phyloP scores from a whole-genome alignment of 2,888 invertebrate species.

The Clivina fossor region DNA sequence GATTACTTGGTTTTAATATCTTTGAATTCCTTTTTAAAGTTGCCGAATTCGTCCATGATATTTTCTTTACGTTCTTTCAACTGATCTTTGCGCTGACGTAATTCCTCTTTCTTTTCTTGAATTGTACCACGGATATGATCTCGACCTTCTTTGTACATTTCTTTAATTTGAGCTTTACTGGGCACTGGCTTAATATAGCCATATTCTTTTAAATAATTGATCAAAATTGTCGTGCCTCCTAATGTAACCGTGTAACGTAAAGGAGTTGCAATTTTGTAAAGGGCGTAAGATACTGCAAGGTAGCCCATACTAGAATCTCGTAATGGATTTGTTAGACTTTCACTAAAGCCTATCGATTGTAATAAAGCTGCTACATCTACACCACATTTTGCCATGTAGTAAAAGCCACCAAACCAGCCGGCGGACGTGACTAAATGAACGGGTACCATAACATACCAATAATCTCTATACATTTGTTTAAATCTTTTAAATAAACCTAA shows the following conservation, averaged over 20 bases:
- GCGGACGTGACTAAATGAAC: conserved; percentile 89
- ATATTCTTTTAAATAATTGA: conserved; percentile 74
- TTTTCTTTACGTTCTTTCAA: too few species aligned
- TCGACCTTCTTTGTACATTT: conserved; percentile 64
- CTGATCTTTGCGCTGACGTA: conserved; percentile 51
- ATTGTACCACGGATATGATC: conserved; percentile 64
- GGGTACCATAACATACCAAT: conserved; percentile 95
- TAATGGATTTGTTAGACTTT: conserved; percentile 74
- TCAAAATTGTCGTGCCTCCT: conserved; percentile 84
- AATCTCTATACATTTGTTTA: conserved; percentile 90
- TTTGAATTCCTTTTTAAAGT: too few species aligned
- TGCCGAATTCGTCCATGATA: too few species aligned
- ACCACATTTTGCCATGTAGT: conserved; percentile 85
- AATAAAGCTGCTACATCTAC: conserved; percentile 82
- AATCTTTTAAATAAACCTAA: conserved; percentile 75
- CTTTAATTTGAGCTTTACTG: conserved; percentile 63
- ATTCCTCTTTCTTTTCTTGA: conserved; percentile 58
- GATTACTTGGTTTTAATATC: too few species aligned
- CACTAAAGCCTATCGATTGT: conserved; percentile 76
- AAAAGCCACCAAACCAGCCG: conserved; percentile 87
- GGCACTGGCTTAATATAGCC: conserved; percentile 86
- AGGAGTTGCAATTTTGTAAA: conserved; percentile 93
- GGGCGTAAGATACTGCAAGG: conserved; percentile 83
- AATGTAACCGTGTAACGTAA: conserved; percentile 89
- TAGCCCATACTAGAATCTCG: conserved; percentile 82